Evolutionary conservation across 1,140 invertebrate species (phyloP).

Genomic region (Drosophila auraria): DNA sequence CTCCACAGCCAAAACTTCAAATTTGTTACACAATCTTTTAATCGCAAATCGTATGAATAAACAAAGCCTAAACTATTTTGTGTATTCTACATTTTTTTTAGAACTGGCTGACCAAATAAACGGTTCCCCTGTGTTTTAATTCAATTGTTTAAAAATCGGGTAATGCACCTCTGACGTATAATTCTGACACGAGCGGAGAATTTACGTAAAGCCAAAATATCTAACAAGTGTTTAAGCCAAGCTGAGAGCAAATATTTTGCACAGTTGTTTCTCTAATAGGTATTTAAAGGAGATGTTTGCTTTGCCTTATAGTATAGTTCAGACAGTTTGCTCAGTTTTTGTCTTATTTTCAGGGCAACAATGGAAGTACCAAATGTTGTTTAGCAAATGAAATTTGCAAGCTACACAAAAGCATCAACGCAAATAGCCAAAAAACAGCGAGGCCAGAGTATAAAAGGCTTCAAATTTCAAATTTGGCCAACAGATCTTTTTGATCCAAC

Average conservation of each 20-base stretch:
- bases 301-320: slow-evolving; percentile 36
- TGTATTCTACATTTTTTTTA: background rate
- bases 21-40: slow-evolving; percentile 21
- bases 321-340: slow-evolving; percentile 28
- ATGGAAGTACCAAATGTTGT: slow-evolving; percentile 68
- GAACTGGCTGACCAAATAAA: slow-evolving; percentile 28
- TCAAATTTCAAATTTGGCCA: slow-evolving; percentile 25
- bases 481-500: slow-evolving; percentile 54
- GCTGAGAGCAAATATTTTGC: slow-evolving; percentile 71
- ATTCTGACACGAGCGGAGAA: slow-evolving; percentile 35
- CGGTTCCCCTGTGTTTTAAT: background rate
- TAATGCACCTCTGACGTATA: slow-evolving; percentile 63
- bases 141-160: slow-evolving; percentile 29
- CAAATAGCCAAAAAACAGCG: slow-evolving; percentile 57
- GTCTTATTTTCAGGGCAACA: slow-evolving; percentile 44
- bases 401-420: slow-evolving; percentile 72
- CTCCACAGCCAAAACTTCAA: background rate
- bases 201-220: slow-evolving; percentile 65
- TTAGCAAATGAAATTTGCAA: slow-evolving; percentile 66
- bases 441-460: slow-evolving; percentile 62
- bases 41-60: slow-evolving; percentile 22
- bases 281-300: slow-evolving; percentile 31
- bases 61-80: slow-evolving; percentile 10
- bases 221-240: slow-evolving; percentile 66
- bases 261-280: slow-evolving; percentile 58